Evolutionary conservation across 2,888 invertebrate genomes (phyloP), one percentile per base, ranked within the genome.

Genomic region (Chrysolina oricalcia): DNA sequence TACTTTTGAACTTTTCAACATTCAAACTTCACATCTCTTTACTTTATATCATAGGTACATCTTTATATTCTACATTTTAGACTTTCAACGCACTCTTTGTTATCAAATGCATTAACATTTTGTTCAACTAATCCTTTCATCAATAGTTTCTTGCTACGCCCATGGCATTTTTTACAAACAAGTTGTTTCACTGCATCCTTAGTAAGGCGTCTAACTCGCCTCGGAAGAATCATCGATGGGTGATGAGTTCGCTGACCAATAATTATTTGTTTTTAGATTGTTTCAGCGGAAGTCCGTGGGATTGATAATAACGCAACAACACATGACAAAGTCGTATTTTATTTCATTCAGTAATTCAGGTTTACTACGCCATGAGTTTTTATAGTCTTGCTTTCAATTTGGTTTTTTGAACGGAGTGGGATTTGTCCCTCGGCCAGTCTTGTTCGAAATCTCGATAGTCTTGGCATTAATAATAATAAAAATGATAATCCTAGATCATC

Each of bases 211-310:
- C 71, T 65, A 56, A 19, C 41, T 23, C 8, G 53, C 35, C 40
- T 56, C 68, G 23, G 40, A 41, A 56, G 11, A 67, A 67, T 43
- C 74, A 41, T 74, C 70, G 75, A 77, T 77, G 81, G 73, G 82
- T 82, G 75, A 77, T 77, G 81, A 73, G 82, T 82, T 82, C 82
- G 81, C 81, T 82, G 82, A 81, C 82, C 81, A 81, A 82, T 78
- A 70, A 73, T 79, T 76, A 78, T 74, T 72, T 64, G 75, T 82
- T 79, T 78, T 81, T 80, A 77, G 67, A 67, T 70, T 72, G 69
- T 75, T 59, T 64, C 76, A 76, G 75, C 81, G 81, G 81, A 81
- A 81, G 81, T 76, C 74, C 75, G 80, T 78, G 77, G 80, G 80
- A 76, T 78, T 81, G 78, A 77, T 81, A 79, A 75, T 80, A 79